Evolutionary conservation across 2,888 invertebrate species (phyloP).

Genomic region (Oligia latruncula): DNA sequence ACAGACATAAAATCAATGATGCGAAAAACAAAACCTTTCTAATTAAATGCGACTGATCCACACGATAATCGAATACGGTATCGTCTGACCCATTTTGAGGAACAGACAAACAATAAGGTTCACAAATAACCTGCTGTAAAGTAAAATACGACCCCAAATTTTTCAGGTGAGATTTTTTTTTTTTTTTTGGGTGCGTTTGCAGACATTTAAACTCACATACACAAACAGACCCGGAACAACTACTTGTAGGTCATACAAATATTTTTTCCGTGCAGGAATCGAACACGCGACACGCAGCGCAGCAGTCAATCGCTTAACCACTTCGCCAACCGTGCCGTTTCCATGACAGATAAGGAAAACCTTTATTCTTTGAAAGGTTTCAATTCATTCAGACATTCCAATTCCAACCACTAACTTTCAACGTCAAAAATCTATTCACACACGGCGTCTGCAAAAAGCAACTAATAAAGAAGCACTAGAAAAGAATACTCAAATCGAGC

Average conservation of each 20-base stretch:
- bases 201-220: too few species aligned
- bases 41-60: not conserved
- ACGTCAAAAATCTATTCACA: not conserved
- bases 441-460: not conserved
- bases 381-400: not conserved
- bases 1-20: not conserved
- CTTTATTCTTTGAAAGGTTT: too few species aligned
- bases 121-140: not conserved
- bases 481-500: slow-evolving; percentile 11
- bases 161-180: not conserved
- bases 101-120: not conserved
- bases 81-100: too few species aligned
- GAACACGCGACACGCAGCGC: too few species aligned
- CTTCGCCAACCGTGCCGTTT: too few species aligned
- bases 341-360: not conserved
- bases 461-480: not conserved
- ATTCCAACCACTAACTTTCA: not conserved
- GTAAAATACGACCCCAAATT: not conserved
- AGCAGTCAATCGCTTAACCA: too few species aligned
- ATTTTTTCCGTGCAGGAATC: too few species aligned
- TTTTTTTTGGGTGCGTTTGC: too few species aligned
- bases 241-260: too few species aligned
- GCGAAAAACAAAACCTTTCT: not conserved
- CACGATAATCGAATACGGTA: not conserved
- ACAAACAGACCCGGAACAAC: too few species aligned